phyloP scores from a whole-genome alignment of 1,140 invertebrate species.

The Bactericera cockerelli region DNA sequence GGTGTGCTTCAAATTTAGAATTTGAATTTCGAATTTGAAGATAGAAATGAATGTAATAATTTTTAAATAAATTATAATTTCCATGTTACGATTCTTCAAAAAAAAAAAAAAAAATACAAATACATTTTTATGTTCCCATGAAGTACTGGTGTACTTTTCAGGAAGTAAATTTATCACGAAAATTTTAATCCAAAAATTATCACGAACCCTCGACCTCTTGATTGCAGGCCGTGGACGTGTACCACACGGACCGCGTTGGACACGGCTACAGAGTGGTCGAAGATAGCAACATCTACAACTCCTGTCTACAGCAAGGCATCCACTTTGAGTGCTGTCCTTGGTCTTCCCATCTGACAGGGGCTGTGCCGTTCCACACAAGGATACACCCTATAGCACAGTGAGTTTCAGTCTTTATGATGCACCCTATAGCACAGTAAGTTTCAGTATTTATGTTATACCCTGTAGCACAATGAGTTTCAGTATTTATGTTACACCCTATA shows the following conservation, averaged over 20 bases:
- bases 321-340: slow-evolving; percentile 42
- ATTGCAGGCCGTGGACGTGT: slow-evolving; percentile 31
- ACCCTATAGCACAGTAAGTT: slow-evolving; percentile 27
- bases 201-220: too few relatives aligned
- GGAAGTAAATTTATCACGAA: too few relatives aligned
- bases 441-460: slow-evolving; percentile 28
- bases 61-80: too few relatives aligned
- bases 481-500: slow-evolving; percentile 30
- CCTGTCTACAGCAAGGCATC: slow-evolving; percentile 27
- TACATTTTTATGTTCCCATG: too few relatives aligned
- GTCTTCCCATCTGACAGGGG: slow-evolving; percentile 39
- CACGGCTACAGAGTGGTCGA: slow-evolving; percentile 41
- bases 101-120: too few relatives aligned
- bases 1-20: too few relatives aligned
- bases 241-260: slow-evolving; percentile 39
- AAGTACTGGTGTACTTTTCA: too few relatives aligned
- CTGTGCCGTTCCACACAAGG: slow-evolving; percentile 25
- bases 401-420: slow-evolving; percentile 23
- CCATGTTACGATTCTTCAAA: too few relatives aligned
- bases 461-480: slow-evolving; percentile 22
- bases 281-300: slow-evolving; percentile 33
- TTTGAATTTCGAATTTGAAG: too few relatives aligned
- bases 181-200: too few relatives aligned
- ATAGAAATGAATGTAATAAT: too few relatives aligned
- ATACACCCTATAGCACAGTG: slow-evolving; percentile 29